Evolutionary conservation across 2,888 invertebrate species (phyloP).

Genomic region (Clanis bilineata): DNA sequence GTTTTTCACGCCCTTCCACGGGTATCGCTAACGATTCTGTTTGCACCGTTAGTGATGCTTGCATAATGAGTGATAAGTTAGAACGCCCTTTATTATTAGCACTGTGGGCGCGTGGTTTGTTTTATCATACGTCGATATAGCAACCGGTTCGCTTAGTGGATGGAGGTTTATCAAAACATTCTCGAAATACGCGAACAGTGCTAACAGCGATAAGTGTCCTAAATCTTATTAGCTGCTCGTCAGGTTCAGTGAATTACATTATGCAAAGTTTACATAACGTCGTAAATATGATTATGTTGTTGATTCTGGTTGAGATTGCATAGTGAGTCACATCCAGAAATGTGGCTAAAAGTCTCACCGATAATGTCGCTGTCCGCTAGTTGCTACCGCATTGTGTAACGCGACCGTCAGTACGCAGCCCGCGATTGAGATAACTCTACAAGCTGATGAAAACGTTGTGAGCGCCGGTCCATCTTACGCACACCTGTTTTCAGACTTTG

Average conservation of each 20-base stretch:
- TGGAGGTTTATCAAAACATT: background rate
- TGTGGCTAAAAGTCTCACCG: constrained; percentile 33
- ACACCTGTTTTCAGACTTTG: constrained; percentile 28
- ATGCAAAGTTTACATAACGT: constrained; percentile 36
- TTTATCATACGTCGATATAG: constrained; percentile 34
- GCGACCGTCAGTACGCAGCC: constrained; percentile 22
- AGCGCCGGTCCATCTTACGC: constrained; percentile 16
- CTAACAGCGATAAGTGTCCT: constrained; percentile 32
- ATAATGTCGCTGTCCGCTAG: too few species aligned
- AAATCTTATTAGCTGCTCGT: constrained; percentile 29
- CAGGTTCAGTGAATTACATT: constrained; percentile 33
- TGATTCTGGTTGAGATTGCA: constrained; percentile 34
- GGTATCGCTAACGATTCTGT: constrained; percentile 30
- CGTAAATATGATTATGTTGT: constrained; percentile 31
- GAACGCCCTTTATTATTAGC: constrained; percentile 52
- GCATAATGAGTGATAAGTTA: constrained; percentile 54
- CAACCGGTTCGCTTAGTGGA: background rate
- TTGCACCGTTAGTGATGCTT: constrained; percentile 47
- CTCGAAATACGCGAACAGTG: constrained; percentile 17
- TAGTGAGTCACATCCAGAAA: constrained; percentile 36
- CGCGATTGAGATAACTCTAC: constrained; percentile 45
- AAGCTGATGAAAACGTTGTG: constrained; percentile 40
- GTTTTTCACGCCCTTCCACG: constrained; percentile 47
- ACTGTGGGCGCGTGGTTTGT: constrained; percentile 37
- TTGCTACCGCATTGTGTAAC: constrained; percentile 49